A percentile compares a stretch with the other conserved stretches of the same genome.
These are phyloP conservation scores for Dunckerocampus dactyliophorus DNA, from an alignment of 2,113 vertebrate genomes.

Conservation along the genomic window DNA sequence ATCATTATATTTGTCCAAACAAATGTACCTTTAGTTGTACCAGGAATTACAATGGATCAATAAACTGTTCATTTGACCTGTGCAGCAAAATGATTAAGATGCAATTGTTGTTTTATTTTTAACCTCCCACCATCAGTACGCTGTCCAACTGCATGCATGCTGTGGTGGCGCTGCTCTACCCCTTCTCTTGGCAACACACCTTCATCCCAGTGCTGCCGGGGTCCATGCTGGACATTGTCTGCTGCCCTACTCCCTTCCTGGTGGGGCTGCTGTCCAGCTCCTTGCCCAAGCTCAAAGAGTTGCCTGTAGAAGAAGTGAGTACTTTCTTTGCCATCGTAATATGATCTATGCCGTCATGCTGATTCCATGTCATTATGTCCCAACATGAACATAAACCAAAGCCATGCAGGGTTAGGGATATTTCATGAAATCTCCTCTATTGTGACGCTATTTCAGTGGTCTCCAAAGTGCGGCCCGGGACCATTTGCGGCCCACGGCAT, in stretches of 20 bases:
- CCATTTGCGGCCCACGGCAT: no score
- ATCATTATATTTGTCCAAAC: no score
- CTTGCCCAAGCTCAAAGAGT: constrained; percentile 92
- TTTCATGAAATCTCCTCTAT: no score
- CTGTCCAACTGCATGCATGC: constrained; percentile 97
- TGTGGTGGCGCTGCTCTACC: constrained; percentile 94
- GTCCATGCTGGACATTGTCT: constrained; percentile 97
- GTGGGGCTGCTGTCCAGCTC: constrained; percentile 96
- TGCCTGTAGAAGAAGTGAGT: constrained; percentile 95
- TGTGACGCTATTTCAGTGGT: no score
- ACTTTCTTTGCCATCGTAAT: background rate
- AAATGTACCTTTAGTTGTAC: no score
- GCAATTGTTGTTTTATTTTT: constrained; percentile 2
- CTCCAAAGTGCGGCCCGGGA: no score
- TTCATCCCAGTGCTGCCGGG: constrained; percentile 97
- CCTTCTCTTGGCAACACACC: constrained; percentile 99
- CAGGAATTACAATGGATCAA: no score
- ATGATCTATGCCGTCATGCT: no score
- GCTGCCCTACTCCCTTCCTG: constrained; percentile 96
- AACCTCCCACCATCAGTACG: constrained; percentile 74
- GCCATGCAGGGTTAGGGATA: no score
- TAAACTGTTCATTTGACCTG: background rate
- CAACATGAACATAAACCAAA: no score
- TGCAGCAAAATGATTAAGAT: background rate
- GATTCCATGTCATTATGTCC: background rate